Base-by-base conservation (phyloP, 2,797 vertebrate genomes). In the Darevskia nairensis region DNA sequence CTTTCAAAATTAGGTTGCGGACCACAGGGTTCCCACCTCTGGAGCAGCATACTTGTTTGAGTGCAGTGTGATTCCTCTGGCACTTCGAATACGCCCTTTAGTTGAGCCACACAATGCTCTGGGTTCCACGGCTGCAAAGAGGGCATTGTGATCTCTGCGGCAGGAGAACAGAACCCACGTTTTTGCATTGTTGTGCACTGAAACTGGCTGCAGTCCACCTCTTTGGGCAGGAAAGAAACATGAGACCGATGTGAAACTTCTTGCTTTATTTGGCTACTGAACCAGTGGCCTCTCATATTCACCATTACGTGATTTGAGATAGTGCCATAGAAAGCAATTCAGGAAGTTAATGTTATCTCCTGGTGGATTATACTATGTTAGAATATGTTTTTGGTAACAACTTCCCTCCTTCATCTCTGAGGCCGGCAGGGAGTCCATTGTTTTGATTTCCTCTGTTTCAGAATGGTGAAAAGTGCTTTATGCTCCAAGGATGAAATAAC, bases 141-240 rank as follows among this genome's bases (percentile, higher is more conserved):
- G 3, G 0, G 0, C 1, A 9, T 0, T 1, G 0, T 0, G 6
- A 10, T 1, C 9, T 0, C 39, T 2, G 32, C 2, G 21, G 0
- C 0, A 0, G n/a, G 23, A 0, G 0, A 6, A 0, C 0, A 1
- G 21, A 0, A 35, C 6, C 29, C 27, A 23, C 0, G 0, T 41
- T 85, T 50, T 35, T 0, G 59, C 39, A 6, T 6, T 68, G 69
- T 0, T 1, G 2, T 4, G 75, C 39, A 39, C 55, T 19, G 0
- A 0, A 19, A 66, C 7, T 32, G 72, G 74, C 83, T 7, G 6
- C 55, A 29, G 19, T 19, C 84, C 39, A 85, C 8, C 39, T 64
- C 39, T 86, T 32, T 15, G 8, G 69, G 5, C 29, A 64, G 8
- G 69, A 32, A 7, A 2, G 76, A 55, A 84, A 3, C 0, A 0